Conservation (phyloP, 2,113 vertebrate species). For the Gopherus flavomarginatus region DNA sequence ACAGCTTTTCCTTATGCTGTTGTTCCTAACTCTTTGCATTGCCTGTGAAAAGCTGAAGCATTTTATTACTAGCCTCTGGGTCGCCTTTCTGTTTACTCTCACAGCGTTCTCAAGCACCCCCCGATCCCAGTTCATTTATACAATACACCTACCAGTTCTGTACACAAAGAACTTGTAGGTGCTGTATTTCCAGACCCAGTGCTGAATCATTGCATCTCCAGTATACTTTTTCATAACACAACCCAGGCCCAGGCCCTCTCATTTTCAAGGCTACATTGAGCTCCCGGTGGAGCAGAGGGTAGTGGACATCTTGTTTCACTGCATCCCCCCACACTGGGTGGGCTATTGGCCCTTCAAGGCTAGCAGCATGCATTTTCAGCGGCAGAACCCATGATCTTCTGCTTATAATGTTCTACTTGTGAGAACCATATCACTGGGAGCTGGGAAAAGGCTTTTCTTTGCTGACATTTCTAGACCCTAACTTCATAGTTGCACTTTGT, state of each 20-base stretch:
- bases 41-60: neutral
- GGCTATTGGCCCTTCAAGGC: too few species aligned
- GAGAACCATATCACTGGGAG: neutral
- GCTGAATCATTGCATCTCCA: neutral
- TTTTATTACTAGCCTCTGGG: neutral
- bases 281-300: neutral
- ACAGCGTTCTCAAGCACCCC: neutral
- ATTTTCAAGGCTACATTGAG: neutral
- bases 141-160: neutral
- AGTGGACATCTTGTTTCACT: neutral
- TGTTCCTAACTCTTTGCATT: neutral
- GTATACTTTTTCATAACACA: neutral
- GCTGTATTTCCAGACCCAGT: neutral
- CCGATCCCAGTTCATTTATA: neutral
- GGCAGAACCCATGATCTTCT: slow-evolving; percentile 26
- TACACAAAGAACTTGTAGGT: neutral
- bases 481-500: neutral
- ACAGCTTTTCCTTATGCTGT: neutral
- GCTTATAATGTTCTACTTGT: slow-evolving; percentile 33
- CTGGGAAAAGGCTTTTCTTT: neutral
- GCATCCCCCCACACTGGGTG: neutral
- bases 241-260: neutral
- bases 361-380: too few species aligned
- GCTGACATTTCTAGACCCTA: slow-evolving; percentile 1
- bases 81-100: neutral